Conservation (phyloP, 2,113 vertebrate genomes). For the Mandrillus leucophaeus region DNA sequence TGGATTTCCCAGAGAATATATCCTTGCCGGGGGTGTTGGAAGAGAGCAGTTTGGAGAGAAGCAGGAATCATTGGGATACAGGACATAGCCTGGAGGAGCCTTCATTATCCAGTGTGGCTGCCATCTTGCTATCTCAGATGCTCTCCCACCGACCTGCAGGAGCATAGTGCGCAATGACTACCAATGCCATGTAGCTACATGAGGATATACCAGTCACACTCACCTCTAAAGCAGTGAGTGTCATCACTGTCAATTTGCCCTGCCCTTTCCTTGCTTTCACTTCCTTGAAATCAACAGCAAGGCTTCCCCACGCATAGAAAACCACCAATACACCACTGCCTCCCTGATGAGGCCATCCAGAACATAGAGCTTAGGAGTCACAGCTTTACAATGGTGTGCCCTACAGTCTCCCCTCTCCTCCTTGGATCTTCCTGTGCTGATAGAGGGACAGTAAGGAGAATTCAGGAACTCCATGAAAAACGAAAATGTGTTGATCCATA, state of each 20-base stretch:
- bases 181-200: fast-evolving
- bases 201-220: no score
- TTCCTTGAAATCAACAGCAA: not conserved
- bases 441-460: not conserved
- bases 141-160: not conserved
- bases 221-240: not conserved
- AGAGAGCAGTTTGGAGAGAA: not conserved
- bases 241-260: not conserved
- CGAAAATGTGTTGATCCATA: not conserved
- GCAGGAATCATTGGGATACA: not conserved
- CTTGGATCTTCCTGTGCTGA: not conserved
- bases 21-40: not conserved
- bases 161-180: fast-evolving
- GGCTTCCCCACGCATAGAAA: not conserved
- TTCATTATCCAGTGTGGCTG: not conserved
- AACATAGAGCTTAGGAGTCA: not conserved
- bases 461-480: not conserved
- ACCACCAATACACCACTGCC: fast-evolving
- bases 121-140: not conserved
- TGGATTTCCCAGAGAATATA: not conserved
- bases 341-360: fast-evolving
- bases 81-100: not conserved
- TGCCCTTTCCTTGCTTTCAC: not conserved
- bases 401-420: not conserved
- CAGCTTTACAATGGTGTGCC: not conserved